Evolutionary conservation across 2,113 vertebrate species (phyloP).

Genomic region (Dryoscopus gambensis): DNA sequence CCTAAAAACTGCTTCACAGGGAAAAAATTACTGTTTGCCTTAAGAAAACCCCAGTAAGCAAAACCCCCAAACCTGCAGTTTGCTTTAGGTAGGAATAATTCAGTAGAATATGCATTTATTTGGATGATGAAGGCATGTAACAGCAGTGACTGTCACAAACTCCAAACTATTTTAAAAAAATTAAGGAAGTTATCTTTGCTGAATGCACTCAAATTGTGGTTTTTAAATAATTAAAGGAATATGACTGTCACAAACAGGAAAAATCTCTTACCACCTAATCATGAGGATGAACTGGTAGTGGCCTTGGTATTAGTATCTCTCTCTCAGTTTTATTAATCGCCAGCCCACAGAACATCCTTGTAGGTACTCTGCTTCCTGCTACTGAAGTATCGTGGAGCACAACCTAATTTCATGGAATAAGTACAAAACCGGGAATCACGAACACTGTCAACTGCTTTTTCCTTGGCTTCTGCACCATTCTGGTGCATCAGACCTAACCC

Average conservation of each 20-base stretch:
- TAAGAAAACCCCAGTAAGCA: neutral
- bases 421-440: neutral
- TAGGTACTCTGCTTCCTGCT: neutral
- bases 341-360: neutral
- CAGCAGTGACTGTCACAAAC: neutral
- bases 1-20: neutral
- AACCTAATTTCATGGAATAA: neutral
- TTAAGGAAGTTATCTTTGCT: neutral
- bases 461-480: neutral
- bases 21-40: neutral
- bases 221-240: neutral
- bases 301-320: neutral
- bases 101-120: neutral
- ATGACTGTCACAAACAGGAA: neutral
- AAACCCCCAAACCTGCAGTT: neutral
- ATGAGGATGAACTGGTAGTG: neutral
- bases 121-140: neutral
- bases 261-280: neutral
- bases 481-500: neutral
- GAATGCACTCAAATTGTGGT: neutral
- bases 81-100: neutral
- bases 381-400: neutral
- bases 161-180: neutral
- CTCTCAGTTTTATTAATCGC: neutral
- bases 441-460: neutral